Percentiles rank a stretch among this genome's conserved stretches.
phyloP scores from a whole-genome alignment of 2,888 invertebrate species.

The Pristionchus fissidentatus region DNA sequence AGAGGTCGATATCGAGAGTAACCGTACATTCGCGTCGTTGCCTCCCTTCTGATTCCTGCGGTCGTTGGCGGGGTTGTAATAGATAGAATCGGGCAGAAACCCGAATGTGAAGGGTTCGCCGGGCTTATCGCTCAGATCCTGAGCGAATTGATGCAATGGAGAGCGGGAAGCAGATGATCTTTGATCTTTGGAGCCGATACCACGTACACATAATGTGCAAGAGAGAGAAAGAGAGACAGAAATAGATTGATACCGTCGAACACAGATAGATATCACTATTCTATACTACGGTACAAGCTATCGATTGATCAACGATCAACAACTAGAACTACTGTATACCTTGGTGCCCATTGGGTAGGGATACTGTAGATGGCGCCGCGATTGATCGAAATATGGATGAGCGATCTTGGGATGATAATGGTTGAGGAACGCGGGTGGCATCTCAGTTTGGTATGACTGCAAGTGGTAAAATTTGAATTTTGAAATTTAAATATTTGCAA shows the following conservation, averaged over 20 bases:
- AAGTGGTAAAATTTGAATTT: background rate
- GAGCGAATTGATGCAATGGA: conserved; percentile 1
- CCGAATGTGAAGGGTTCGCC: conserved; percentile 54
- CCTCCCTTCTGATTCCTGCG: conserved; percentile 21
- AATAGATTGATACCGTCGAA: background rate
- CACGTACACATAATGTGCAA: background rate
- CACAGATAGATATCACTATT: background rate
- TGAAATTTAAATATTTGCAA: too few species aligned
- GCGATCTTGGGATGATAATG: conserved; percentile 2
- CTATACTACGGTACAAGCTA: background rate
- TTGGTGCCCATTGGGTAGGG: conserved; percentile 34
- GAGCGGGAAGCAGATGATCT: background rate
- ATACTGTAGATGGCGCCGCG: conserved; percentile 14
- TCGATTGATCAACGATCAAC: too few species aligned
- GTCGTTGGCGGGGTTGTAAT: conserved; percentile 46
- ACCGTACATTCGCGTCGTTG: background rate
- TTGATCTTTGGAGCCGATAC: too few species aligned
- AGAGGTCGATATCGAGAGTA: background rate
- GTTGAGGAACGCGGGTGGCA: conserved; percentile 43
- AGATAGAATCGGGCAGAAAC: conserved; percentile 52
- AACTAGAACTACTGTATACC: background rate
- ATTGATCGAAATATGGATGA: conserved; percentile 44
- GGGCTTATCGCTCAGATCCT: conserved; percentile 24
- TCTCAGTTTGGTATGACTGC: conserved; percentile 34
- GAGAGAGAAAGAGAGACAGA: background rate